Base-by-base conservation (phyloP, 1,140 invertebrate species). In the Heliconius hermathena region DNA sequence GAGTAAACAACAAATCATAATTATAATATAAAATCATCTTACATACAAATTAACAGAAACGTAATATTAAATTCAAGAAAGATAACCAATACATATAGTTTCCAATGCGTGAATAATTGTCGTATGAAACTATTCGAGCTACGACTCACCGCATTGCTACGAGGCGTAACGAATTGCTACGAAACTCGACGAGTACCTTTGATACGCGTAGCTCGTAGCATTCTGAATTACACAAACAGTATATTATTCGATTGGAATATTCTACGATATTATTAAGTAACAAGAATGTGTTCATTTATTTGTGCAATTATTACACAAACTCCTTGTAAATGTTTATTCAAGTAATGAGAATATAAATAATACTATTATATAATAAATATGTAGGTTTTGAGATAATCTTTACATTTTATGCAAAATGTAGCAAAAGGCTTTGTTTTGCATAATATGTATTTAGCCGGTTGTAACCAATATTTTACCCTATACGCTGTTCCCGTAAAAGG, bases 111-210 rank as follows among this genome's bases (percentile, higher is more conserved):
- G 22, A 66, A 1, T 66, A 66, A 29, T 16, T 71, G 71, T 71
- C 71, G 71, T 71, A 41, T 75, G 75, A 60, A 74, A 81, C 79
- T 73, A 77, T 66, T 60, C 29, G 38, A 22, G 52, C 75, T 82
- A 80, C 78, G 36, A 57, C 71, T 71, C 66, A 60, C 72, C 78
- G 78, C 81, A 77, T 74, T 75, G 77, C 78, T 82, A 80, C 78
- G 81, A 76, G 52, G 57, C 71, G 76, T 82, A 80, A 75, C 78
- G 77, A 76, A 82, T 79, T 79, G 81, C 81, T 79, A 73, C 79
- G 72, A 74, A 77, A 72, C 33, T 77, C 79, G 22, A 18, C 54
- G 73, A 73, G 71, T 73, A 72, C 79, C 75, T 77, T 74, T 77
- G 74, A 76, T 66, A 77, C 41, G 71, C 54, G 36, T 66, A 76